Percentiles rank a stretch among this genome's conserved stretches.
phyloP scores from a whole-genome alignment of 2,113 vertebrate species.

The Bufo gargarizans region DNA sequence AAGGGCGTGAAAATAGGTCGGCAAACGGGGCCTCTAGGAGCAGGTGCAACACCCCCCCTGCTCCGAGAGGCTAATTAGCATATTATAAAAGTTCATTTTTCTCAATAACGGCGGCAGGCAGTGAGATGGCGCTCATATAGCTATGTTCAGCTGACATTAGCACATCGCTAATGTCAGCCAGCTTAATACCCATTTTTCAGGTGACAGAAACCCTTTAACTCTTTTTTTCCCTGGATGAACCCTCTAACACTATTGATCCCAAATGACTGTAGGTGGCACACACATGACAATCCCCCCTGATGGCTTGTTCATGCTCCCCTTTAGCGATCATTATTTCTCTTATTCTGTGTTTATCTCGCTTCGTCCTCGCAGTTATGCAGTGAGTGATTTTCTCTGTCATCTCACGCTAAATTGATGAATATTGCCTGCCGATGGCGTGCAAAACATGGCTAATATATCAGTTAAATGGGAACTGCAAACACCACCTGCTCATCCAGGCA shows the following conservation, averaged over 20 bases:
- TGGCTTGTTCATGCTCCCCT: slow-evolving; percentile 62
- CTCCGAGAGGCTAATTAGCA: too few relatives aligned
- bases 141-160: too few relatives aligned
- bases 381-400: slow-evolving; percentile 84
- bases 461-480: slow-evolving; percentile 86
- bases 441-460: slow-evolving; percentile 86
- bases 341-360: slow-evolving; percentile 70
- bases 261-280: neutral
- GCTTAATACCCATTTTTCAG: too few relatives aligned
- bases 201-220: neutral
- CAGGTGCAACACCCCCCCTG: too few relatives aligned
- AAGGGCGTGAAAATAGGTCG: too few relatives aligned
- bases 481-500: slow-evolving; percentile 86
- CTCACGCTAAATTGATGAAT: slow-evolving; percentile 82
- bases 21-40: too few relatives aligned
- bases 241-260: neutral
- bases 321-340: slow-evolving; percentile 72
- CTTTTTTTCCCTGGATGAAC: neutral
- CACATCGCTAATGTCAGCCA: too few relatives aligned
- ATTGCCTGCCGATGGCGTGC: slow-evolving; percentile 79
- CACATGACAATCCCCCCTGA: neutral
- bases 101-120: too few relatives aligned
- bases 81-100: too few relatives aligned
- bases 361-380: slow-evolving; percentile 71
- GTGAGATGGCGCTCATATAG: too few relatives aligned